Conservation (phyloP, 2,113 vertebrate genomes). For the Pteronura brasiliensis region DNA sequence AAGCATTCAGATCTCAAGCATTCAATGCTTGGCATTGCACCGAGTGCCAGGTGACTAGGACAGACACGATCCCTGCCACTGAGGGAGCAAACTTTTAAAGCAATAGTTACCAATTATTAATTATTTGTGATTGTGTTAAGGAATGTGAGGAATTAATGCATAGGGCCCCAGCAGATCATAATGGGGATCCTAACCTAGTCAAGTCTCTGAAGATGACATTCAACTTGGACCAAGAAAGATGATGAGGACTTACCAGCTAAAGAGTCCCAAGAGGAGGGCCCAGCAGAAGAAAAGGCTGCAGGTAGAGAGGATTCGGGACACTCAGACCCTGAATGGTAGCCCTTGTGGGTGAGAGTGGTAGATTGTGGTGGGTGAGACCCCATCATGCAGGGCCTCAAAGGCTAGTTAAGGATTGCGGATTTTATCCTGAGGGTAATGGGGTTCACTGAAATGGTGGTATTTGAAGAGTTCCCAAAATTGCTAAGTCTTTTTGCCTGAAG, state of each 20-base stretch:
- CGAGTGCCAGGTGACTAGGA: background rate
- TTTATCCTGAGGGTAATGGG: constrained; percentile 58
- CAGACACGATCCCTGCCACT: background rate
- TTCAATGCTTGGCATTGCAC: background rate
- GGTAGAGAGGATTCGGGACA: background rate
- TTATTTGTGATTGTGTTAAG: background rate
- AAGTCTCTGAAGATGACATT: background rate
- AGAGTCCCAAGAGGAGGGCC: background rate
- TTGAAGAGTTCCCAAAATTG: constrained; percentile 53
- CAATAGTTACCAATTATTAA: background rate
- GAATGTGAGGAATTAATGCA: background rate
- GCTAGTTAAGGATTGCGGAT: background rate
- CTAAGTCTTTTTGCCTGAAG: constrained; percentile 46
- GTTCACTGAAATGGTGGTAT: constrained; percentile 55
- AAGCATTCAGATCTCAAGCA: background rate
- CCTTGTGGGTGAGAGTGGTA: background rate
- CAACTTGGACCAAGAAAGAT: background rate
- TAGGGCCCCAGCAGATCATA: background rate
- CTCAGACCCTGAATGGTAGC: background rate
- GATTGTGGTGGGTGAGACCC: background rate
- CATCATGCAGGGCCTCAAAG: accelerated
- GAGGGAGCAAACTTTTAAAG: background rate
- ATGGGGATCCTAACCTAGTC: background rate
- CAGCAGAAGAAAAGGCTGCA: background rate
- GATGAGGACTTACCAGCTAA: background rate